Evolutionary conservation across 2,113 vertebrate genomes (phyloP), one percentile per base, ranked within the genome.

Genomic region (Megaleporinus macrocephalus): DNA sequence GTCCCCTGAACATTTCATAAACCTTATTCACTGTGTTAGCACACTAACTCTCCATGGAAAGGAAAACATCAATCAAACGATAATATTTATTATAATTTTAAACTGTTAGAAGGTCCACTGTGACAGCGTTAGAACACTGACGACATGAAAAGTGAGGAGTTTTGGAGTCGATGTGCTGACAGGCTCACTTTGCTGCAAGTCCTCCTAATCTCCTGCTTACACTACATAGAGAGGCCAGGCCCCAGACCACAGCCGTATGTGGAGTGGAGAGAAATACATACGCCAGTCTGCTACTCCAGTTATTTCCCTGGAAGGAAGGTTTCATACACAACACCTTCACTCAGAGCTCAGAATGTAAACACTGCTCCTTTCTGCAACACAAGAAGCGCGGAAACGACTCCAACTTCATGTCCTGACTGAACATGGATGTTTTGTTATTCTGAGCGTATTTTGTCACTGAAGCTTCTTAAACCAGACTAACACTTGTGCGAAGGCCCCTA

Each of bases 171-270:
- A 41, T 84, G 83, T 86, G 75, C 76, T 83, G 74, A 83, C 78
- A 44, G 63, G 76, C 78, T 73, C 83, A 81, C 61, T 53, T 66
- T 57, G 84, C 83, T 61, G 75, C 85, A 33, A 36, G 33, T 78
- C 83, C 84, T 57, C 85, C 83, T 88, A 91, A 91, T 90, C 90
- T 90, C 78, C 72, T 75, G 86, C 85, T 90, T 91, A 87, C 87
- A 90, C 76, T 87, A 91, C 85, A 88, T 73, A 82, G 79, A 88
- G 82, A 33, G 78, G 65, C 69, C 87, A 73, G 57, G 73, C 55
- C 86, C 86, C 73, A 81, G 86, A 85, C 80, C 59, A 80, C 81
- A 85, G 84, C 78, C 86, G 71, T 84, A 76, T 82, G 70, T 85
- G 80, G 83, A 83, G 87, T 47, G 86, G 78, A 81, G 62, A 74